Conservation (phyloP, 92 coral and sea anemone species). For the Bergia puertoricense region DNA sequence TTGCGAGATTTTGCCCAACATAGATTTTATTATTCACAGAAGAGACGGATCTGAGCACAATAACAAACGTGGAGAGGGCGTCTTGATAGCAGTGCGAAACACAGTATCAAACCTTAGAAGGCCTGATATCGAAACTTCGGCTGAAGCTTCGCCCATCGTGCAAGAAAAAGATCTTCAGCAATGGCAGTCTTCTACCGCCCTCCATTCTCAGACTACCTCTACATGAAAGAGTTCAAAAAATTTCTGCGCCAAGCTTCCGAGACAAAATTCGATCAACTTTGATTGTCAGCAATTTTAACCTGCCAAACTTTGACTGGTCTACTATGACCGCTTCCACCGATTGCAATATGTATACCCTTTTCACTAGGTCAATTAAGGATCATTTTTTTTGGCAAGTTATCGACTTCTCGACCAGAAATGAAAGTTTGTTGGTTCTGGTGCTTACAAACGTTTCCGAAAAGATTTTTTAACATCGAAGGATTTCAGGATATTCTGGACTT, state of each 20-base stretch:
- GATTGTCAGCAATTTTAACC: slow-evolving; percentile 65
- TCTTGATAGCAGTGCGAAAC: slow-evolving; percentile 63
- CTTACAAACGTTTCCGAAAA: slow-evolving; percentile 58
- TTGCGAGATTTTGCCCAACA: slow-evolving; percentile 31
- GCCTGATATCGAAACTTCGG: slow-evolving; percentile 46
- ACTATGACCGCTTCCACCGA: slow-evolving; percentile 42
- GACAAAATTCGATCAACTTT: slow-evolving; percentile 65
- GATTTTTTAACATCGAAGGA: background rate
- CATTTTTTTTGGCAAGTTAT: slow-evolving; percentile 59
- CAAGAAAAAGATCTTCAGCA: slow-evolving; percentile 41
- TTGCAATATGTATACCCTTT: slow-evolving; percentile 9
- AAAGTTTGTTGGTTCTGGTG: slow-evolving; percentile 52
- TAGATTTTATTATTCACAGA: slow-evolving; percentile 29
- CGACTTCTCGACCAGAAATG: slow-evolving; percentile 59
- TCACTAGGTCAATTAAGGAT: slow-evolving; percentile 61
- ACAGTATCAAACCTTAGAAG: slow-evolving; percentile 63
- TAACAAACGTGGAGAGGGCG: slow-evolving; percentile 54
- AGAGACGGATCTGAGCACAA: slow-evolving; percentile 16
- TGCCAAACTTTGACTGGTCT: slow-evolving; percentile 59
- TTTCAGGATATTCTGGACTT: no score
- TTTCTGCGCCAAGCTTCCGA: slow-evolving; percentile 35
- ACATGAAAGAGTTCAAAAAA: slow-evolving; percentile 61
- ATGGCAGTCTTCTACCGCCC: slow-evolving; percentile 39
- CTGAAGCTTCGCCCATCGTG: slow-evolving; percentile 53
- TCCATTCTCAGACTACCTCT: slow-evolving; percentile 22